A percentile compares a stretch with the other conserved stretches of the same genome.
phyloP scores from a whole-genome alignment of 2,888 invertebrate species.

The Nephrotoma guestfalica region DNA sequence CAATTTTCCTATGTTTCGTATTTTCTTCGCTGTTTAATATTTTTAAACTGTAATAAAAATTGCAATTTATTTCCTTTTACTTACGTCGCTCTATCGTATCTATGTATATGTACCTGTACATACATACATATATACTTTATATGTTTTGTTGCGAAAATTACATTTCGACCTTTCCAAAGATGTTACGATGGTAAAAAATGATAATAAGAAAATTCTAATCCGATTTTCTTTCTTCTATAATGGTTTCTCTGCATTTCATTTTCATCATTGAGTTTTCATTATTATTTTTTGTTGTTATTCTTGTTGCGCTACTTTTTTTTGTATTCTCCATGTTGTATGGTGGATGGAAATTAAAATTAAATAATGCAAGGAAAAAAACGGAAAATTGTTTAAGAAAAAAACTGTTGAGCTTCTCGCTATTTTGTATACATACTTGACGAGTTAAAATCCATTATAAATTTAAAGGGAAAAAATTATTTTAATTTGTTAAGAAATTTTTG shows the following conservation, averaged over 20 bases:
- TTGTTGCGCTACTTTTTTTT: not conserved
- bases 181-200: not conserved
- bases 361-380: not conserved
- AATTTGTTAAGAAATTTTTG: too few species aligned
- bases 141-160: not conserved
- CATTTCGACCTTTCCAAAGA: not conserved
- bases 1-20: not conserved
- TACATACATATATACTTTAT: not conserved
- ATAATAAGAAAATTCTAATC: not conserved
- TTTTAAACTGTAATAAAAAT: not conserved
- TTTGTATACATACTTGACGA: not conserved
- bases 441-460: not conserved
- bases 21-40: not conserved
- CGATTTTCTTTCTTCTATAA: not conserved
- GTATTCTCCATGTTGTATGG: not conserved
- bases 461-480: not conserved
- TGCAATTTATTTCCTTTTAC: not conserved
- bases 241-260: not conserved
- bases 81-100: not conserved
- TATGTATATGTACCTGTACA: not conserved
- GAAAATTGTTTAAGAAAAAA: not conserved
- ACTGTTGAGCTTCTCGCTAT: not conserved
- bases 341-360: not conserved
- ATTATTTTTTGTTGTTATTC: not conserved
- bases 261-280: not conserved